A percentile compares a stretch with the other conserved stretches of the same genome.
Evolutionary conservation across 1,140 invertebrate genomes (phyloP).

Genomic region (Brachionus paranguensis): DNA sequence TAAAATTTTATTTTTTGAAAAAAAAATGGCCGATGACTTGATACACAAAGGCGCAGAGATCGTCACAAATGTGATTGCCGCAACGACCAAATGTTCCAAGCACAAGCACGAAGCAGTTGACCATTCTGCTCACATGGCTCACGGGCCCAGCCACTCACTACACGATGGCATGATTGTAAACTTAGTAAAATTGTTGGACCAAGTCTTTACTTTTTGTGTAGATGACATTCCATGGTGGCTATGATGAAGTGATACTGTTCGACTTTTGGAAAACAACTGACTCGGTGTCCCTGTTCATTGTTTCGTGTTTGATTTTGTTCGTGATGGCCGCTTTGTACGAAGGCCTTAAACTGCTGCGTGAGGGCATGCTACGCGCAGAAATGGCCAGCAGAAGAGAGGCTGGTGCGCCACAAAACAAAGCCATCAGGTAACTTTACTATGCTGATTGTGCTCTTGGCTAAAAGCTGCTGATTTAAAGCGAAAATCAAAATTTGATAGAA

Average conservation of each 20-base stretch:
- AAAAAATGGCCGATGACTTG: slow-evolving; percentile 59
- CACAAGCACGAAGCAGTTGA: background rate
- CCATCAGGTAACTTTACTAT: background rate
- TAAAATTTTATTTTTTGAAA: background rate
- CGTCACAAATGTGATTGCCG: background rate
- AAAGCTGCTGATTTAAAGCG: background rate
- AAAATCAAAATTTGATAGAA: slow-evolving; percentile 28
- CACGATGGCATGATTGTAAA: slow-evolving; percentile 28
- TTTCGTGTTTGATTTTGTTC: slow-evolving; percentile 42
- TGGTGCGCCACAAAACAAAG: background rate
- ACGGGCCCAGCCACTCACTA: background rate
- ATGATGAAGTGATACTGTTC: slow-evolving; percentile 31
- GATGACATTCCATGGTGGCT: slow-evolving; percentile 39
- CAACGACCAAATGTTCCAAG: slow-evolving; percentile 25
- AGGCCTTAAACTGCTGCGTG: slow-evolving; percentile 43
- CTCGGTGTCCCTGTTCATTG: slow-evolving; percentile 31
- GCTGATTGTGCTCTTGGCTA: background rate
- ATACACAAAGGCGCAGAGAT: background rate
- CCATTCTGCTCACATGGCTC: background rate
- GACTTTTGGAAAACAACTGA: slow-evolving; percentile 40
- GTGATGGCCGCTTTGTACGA: slow-evolving; percentile 43
- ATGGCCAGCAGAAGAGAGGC: background rate
- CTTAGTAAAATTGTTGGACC: background rate
- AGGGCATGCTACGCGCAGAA: slow-evolving; percentile 28
- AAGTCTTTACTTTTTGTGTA: background rate